Percentiles rank a stretch among this genome's conserved stretches.
Conservation (phyloP, 2,888 invertebrate species). For the Nephrotoma guestfalica region DNA sequence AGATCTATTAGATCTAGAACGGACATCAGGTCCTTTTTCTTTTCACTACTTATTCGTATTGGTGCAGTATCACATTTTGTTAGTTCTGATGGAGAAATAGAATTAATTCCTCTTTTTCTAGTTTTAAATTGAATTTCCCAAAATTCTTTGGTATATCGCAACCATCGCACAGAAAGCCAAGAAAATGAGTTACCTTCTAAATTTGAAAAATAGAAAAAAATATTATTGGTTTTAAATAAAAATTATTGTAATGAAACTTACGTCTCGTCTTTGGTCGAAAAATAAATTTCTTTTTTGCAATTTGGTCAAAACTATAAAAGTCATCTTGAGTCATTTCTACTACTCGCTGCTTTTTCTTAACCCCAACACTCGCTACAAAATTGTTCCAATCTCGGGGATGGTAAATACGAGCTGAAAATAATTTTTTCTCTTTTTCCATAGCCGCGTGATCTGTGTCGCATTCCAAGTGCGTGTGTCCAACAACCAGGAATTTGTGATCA, state of each 20-base stretch:
- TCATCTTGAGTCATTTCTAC: background rate
- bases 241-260: too few relatives aligned
- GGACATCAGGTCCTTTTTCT: too few relatives aligned
- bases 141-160: background rate
- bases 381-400: background rate
- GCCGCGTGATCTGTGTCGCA: background rate
- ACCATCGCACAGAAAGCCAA: too few relatives aligned
- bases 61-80: background rate
- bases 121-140: background rate
- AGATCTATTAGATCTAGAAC: too few relatives aligned
- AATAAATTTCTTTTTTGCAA: background rate
- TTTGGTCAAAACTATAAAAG: too few relatives aligned
- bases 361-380: background rate
- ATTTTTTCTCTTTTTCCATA: background rate
- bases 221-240: too few relatives aligned
- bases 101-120: background rate
- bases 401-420: background rate
- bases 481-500: background rate
- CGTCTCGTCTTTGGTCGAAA: background rate
- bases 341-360: background rate
- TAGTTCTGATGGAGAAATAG: background rate
- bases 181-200: too few relatives aligned
- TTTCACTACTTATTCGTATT: background rate
- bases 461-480: background rate
- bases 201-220: too few relatives aligned